A percentile compares a stretch with the other conserved stretches of the same genome.
These are phyloP conservation scores for Sesamia inferens DNA, from an alignment of 2,888 invertebrate species.

Conservation along the genomic window DNA sequence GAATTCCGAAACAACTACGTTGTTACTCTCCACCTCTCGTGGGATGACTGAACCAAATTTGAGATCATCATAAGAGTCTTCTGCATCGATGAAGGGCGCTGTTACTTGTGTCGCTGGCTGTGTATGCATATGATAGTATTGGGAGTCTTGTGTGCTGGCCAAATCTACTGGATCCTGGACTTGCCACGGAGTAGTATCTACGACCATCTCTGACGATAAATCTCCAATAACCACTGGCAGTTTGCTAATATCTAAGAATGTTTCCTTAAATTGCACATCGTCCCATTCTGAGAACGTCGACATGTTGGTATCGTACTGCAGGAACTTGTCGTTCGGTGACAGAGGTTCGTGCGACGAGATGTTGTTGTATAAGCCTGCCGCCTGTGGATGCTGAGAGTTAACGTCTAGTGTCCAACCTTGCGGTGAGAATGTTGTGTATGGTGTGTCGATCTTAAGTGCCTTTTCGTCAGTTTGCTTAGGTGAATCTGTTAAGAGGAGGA, in stretches of 20 bases:
- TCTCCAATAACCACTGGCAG: constrained; percentile 84
- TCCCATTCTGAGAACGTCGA: constrained; percentile 65
- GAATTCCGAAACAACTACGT: constrained; percentile 78
- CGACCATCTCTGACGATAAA: constrained; percentile 75
- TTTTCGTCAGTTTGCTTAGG: constrained; percentile 78
- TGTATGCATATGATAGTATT: constrained; percentile 75
- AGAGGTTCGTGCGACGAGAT: constrained; percentile 75
- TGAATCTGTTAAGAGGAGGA: constrained; percentile 72
- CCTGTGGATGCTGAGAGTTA: constrained; percentile 79
- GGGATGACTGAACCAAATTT: constrained; percentile 82
- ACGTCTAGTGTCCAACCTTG: constrained; percentile 83
- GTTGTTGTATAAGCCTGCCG: constrained; percentile 78
- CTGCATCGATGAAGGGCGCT: constrained; percentile 83
- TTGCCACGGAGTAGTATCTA: constrained; percentile 75
- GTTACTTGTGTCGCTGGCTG: constrained; percentile 72
- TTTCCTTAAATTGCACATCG: constrained; percentile 76
- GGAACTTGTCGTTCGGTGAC: constrained; percentile 77
- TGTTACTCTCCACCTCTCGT: constrained; percentile 81
- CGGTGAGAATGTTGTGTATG: constrained; percentile 85
- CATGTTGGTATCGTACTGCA: constrained; percentile 71
- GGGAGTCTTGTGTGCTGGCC: constrained; percentile 72
- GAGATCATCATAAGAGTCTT: constrained; percentile 78
- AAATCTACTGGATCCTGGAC: constrained; percentile 71
- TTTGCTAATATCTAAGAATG: constrained; percentile 80
- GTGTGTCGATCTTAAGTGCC: constrained; percentile 85